These are phyloP conservation scores for Lasiurus borealis DNA, from an alignment of 2,113 vertebrate species.

Conservation along the genomic window DNA sequence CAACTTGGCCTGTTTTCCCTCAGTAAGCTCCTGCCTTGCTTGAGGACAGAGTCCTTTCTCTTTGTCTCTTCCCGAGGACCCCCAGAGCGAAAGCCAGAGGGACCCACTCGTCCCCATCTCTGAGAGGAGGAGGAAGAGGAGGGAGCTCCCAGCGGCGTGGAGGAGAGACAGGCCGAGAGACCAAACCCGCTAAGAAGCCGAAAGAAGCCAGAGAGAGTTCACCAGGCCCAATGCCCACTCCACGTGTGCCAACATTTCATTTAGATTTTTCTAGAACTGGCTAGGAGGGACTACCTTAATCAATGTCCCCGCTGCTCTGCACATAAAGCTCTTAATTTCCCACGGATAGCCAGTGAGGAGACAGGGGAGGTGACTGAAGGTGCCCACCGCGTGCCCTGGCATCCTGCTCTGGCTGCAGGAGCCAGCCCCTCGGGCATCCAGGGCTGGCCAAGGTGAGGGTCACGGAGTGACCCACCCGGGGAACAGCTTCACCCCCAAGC, in stretches of 20 bases:
- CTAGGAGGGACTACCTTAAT: not conserved
- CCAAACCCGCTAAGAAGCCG: not conserved
- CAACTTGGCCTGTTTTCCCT: not conserved
- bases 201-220: not conserved
- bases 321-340: not conserved
- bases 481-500: not conserved
- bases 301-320: not conserved
- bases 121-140: accelerated
- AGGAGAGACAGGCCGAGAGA: not conserved
- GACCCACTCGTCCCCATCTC: not conserved
- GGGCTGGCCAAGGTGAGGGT: no score
- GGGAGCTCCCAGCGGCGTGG: accelerated
- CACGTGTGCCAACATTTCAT: accelerated
- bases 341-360: no score
- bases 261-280: not conserved
- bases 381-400: accelerated
- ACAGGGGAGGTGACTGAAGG: not conserved
- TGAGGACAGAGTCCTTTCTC: not conserved
- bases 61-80: not conserved
- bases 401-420: not conserved
- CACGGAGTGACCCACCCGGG: accelerated
- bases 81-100: not conserved
- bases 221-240: not conserved
- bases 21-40: not conserved
- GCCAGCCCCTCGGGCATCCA: accelerated